Evolutionary conservation across 2,113 vertebrate species (phyloP), one percentile per base, ranked within the genome.

Genomic region (Bos javanicus): DNA sequence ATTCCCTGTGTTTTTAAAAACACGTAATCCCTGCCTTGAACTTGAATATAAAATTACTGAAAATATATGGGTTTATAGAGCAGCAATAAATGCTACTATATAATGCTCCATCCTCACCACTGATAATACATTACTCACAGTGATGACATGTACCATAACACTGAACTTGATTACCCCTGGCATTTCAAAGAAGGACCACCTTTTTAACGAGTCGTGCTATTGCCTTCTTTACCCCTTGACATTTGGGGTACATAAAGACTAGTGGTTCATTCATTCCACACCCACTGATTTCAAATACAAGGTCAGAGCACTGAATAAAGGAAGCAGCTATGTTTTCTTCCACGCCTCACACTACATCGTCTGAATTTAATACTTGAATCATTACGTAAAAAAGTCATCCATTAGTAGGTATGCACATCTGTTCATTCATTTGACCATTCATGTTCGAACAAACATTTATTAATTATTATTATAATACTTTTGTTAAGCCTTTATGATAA

Each of bases 211-310:
- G 81, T 11, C 56, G 94, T 82, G 33, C 91, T 92, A 97, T 97
- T 98, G 87, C 98, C 94, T 98, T 98, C 90, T 94, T 97, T 83
- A 86, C 93, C 98, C 98, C 99, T 98, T 98, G 95, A 96, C 98
- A 93, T 98, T 93, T 97, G 90, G 96, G 98, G 97, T 83, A 28
- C 89, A 26, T 14, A 60, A 94, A 94, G 93, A 97, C 71, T 95
- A 97, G 54, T 39, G 91, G 93, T 46, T 98, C 97, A 95, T 98
- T 98, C 97, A 95, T 98, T 98, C 97, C 52, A 85, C 62, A 91
- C 23, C 67, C 92, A 93, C 97, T 95, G 95, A 97, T 97, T 95
- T 97, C 87, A 97, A 95, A 95, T 33, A 93, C 90, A 62, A 96
- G 89, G 87, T 74, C 1, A 3, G 67, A 95, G 62, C 76, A 80